Base-by-base conservation (phyloP, 2,113 vertebrate species). In the Plecotus auritus region DNA sequence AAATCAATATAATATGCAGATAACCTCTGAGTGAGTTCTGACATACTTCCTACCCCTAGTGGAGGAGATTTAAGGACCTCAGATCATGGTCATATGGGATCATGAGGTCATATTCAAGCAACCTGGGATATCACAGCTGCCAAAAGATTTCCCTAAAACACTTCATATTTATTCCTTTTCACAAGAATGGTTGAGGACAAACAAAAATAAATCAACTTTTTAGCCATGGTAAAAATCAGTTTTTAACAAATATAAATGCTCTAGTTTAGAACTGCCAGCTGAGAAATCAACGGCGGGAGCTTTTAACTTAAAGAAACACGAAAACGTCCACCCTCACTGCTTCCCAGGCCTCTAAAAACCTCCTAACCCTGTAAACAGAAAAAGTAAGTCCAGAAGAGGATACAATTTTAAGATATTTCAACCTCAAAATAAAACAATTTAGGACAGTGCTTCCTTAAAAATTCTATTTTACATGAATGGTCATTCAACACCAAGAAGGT, bases 131-230 rank as follows among this genome's bases (percentile, higher is more conserved):
- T 95, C 32, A 70, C 16, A 97, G 61, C 32, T 93, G 72, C 54
- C 83, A 83, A 85, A 93, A 94, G 84, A 83, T 88, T 90, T 91
- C 78, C 94, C n/a, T 85, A 93, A 91, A 35, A 35, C 37, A 93
- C 23, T 93, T 93, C 45, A 84, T 69, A 95, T 88, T 72, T 47
- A 84, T 96, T 74, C 45, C 56, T 84, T 82, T 87, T 92, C 91
- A 47, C 88, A 84, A 51, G 56, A 85, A n/a, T 80, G 14, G 18
- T 59, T 85, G 32, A 76, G 18, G 20, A 87, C 7, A 42, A 91
- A 91, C 26, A 95, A 89, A 93, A 94, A 80, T 80, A 95, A 96
- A 93, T 89, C 7, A 88, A 84, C 37, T 37, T 69, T 73, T 92
- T 59, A 88, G 9, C n/a, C 78, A 83, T 54, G 14, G 26, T 70